Conservation (phyloP, 2,797 vertebrate genomes). For the Alouatta caraya region DNA sequence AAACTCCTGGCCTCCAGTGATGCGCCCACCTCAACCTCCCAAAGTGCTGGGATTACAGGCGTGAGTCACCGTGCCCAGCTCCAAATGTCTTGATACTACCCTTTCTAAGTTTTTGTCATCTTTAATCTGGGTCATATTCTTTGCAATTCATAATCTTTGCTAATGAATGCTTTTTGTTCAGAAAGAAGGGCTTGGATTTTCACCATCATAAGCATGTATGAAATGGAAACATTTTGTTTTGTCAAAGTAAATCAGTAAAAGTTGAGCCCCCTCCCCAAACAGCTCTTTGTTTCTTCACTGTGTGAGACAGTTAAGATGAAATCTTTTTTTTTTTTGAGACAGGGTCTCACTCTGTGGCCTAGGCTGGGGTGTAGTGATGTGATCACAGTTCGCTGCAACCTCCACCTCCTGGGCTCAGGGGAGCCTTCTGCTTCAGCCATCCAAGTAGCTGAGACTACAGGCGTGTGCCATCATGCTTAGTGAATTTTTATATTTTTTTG, state of each 20-base stretch:
- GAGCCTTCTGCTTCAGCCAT: not conserved
- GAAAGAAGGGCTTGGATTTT: not conserved
- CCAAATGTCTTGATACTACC: constrained; percentile 14
- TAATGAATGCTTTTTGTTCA: constrained; percentile 24
- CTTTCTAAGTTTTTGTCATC: not conserved
- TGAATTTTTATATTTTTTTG: not conserved
- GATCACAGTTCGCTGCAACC: not conserved
- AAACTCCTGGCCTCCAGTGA: not conserved
- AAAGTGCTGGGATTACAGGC: not conserved
- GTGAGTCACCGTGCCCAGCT: not conserved
- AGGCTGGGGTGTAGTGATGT: not conserved
- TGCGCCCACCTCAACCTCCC: not conserved
- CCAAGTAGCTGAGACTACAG: not conserved
- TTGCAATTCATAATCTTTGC: not conserved
- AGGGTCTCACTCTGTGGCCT: not conserved
- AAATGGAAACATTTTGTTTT: not conserved
- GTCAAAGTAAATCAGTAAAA: not conserved
- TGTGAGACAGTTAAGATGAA: not conserved
- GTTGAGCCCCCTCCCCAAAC: not conserved
- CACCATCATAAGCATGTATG: not conserved
- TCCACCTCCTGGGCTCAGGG: not conserved
- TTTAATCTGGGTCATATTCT: constrained; percentile 33
- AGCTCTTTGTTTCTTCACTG: not conserved
- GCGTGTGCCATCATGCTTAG: not conserved
- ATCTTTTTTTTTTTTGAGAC: not conserved